A percentile compares a stretch with the other conserved stretches of the same genome.
phyloP scores from a whole-genome alignment of 2,113 vertebrate species.

The Sebastes fasciatus region DNA sequence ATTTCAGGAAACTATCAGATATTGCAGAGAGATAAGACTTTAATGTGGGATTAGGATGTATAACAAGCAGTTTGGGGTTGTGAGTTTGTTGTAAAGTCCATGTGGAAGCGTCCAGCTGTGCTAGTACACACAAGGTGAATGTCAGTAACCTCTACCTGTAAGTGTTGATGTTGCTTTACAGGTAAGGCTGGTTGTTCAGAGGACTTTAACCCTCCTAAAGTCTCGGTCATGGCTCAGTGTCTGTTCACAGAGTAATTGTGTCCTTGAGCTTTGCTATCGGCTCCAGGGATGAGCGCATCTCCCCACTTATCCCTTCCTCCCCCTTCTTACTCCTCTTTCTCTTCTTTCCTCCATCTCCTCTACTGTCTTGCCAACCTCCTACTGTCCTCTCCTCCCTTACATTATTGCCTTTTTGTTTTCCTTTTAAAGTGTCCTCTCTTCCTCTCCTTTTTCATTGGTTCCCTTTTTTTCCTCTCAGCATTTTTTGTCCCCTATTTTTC shows the following conservation, averaged over 20 bases:
- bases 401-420: not conserved
- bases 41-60: constrained; percentile 8
- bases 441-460: not conserved
- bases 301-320: constrained; percentile 12
- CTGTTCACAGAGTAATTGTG: constrained; percentile 51
- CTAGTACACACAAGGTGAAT: constrained; percentile 18
- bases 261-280: constrained; percentile 55
- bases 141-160: constrained; percentile 14
- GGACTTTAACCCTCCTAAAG: constrained; percentile 16
- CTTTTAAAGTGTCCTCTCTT: not conserved
- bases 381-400: not conserved
- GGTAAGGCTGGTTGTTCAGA: constrained; percentile 28
- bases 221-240: constrained; percentile 43
- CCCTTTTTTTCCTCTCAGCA: not conserved
- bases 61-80: constrained; percentile 14
- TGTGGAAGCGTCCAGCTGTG: constrained; percentile 18
- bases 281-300: constrained; percentile 18
- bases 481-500: not conserved
- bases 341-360: not conserved
- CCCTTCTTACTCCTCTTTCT: not conserved
- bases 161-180: constrained; percentile 32
- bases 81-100: constrained; percentile 35
- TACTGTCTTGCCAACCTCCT: not conserved
- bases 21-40: not conserved
- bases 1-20: not conserved